Conservation (phyloP, 2,113 vertebrate species). For the Boulengeromyrus knoepffleri region DNA sequence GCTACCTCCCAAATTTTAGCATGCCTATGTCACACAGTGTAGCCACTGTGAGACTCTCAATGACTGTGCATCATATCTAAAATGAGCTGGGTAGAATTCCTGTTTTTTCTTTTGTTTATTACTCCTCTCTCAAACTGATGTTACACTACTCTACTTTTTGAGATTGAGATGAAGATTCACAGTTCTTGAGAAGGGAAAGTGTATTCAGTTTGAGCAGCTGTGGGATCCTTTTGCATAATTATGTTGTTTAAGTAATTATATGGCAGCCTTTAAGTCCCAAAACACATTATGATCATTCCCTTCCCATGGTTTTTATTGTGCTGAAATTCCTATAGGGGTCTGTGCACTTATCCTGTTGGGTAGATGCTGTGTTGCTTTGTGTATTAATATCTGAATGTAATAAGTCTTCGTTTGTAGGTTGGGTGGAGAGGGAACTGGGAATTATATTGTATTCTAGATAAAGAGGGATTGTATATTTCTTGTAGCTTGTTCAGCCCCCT, state of each 20-base stretch:
- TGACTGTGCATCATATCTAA: background rate
- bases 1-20: background rate
- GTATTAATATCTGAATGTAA: background rate
- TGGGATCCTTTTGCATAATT: background rate
- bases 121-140: background rate
- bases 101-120: background rate
- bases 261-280: background rate
- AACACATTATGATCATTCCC: background rate
- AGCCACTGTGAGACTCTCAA: background rate
- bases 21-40: background rate
- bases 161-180: background rate
- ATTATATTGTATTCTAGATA: background rate
- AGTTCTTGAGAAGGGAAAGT: background rate
- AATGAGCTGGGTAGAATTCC: background rate
- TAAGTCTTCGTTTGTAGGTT: background rate
- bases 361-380: background rate
- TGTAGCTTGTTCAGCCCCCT: background rate
- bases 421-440: background rate
- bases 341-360: background rate
- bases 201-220: background rate
- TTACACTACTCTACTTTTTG: background rate
- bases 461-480: constrained; percentile 10
- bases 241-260: background rate
- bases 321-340: background rate
- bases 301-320: background rate